Conservation (phyloP, 2,797 vertebrate genomes). For the Carapus acus region DNA sequence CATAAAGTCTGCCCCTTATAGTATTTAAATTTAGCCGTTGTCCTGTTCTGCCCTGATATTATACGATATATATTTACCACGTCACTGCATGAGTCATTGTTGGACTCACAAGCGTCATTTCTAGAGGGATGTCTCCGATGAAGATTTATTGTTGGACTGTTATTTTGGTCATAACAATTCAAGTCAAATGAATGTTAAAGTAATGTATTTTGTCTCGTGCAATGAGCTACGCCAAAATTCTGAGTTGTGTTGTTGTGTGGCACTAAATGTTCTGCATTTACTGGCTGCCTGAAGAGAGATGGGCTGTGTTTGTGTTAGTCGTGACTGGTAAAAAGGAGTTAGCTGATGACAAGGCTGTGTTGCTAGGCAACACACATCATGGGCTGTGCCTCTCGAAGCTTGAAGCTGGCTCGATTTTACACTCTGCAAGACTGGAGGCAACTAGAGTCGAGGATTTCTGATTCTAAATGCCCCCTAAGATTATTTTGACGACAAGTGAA, state of each 20-base stretch:
- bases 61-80: too few relatives aligned
- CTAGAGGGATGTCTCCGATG: too few relatives aligned
- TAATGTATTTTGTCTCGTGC: constrained; percentile 16
- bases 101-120: too few relatives aligned
- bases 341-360: constrained; percentile 85
- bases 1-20: constrained; percentile 39
- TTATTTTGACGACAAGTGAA: constrained; percentile 6
- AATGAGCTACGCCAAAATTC: constrained; percentile 46
- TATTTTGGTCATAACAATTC: too few relatives aligned
- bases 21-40: too few relatives aligned
- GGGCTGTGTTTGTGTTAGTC: constrained; percentile 82
- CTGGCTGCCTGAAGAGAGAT: constrained; percentile 65
- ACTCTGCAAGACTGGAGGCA: constrained; percentile 59
- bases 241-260: constrained; percentile 47
- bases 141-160: too few relatives aligned
- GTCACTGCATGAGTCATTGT: neutral
- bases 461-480: constrained; percentile 22
- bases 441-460: constrained; percentile 43
- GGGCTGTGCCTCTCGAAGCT: constrained; percentile 80
- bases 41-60: neutral
- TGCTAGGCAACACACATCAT: constrained; percentile 81
- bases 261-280: constrained; percentile 65
- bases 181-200: neutral
- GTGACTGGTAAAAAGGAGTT: constrained; percentile 87
- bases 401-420: constrained; percentile 65